phyloP scores from a whole-genome alignment of 2,797 vertebrate genomes.

The Pipistrellus pipistrellus region DNA sequence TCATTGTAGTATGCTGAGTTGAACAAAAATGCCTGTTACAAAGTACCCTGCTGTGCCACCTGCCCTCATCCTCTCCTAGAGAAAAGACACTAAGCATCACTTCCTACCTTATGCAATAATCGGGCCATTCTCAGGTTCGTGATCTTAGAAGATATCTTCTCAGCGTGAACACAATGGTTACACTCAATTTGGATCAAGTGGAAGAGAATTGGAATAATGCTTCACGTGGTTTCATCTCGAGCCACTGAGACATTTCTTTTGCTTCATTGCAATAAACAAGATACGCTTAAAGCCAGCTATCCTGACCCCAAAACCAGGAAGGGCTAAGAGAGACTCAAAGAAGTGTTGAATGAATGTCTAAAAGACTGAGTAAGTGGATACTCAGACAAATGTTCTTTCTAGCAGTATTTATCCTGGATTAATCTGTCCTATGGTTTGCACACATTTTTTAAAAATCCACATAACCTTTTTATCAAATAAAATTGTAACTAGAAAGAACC shows the following conservation, averaged over 20 bases:
- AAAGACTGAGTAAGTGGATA: not conserved
- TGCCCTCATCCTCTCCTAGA: not conserved
- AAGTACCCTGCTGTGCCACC: not conserved
- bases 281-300: not conserved
- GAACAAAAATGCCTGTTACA: not conserved
- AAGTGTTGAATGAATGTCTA: not conserved
- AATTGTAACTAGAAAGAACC: conserved; percentile 17
- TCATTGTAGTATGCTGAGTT: not conserved
- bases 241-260: not conserved
- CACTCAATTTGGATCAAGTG: conserved; percentile 90
- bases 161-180: conserved; percentile 90
- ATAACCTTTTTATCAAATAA: not conserved
- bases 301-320: conserved; percentile 8
- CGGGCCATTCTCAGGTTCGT: conserved; percentile 89
- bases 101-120: conserved; percentile 91
- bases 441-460: not conserved
- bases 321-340: not conserved
- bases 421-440: not conserved
- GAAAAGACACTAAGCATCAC: not conserved
- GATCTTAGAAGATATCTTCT: conserved; percentile 88
- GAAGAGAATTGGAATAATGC: conserved; percentile 58
- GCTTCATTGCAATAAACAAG: conserved; percentile 8
- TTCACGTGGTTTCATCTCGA: not conserved
- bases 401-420: not conserved
- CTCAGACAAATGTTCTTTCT: not conserved